phyloP scores from a whole-genome alignment of 2,888 invertebrate species.

The Drosophila cognata region DNA sequence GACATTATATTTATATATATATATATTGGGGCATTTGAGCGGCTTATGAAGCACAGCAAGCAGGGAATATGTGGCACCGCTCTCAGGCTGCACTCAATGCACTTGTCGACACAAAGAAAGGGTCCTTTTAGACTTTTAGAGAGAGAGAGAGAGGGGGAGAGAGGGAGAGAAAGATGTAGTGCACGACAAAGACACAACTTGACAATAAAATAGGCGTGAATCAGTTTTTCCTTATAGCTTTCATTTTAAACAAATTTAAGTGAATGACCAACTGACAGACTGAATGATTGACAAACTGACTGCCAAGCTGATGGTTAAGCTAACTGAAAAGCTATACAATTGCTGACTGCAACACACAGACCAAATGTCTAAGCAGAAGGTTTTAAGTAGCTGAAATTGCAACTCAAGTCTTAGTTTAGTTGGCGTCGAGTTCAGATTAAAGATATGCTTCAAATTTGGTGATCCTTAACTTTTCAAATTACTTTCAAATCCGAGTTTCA shows the following conservation, averaged over 20 bases:
- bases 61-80: slow-evolving; percentile 44
- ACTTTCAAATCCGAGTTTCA: not conserved
- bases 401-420: not conserved
- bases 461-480: not conserved
- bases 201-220: no score
- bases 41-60: slow-evolving; percentile 33
- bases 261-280: not conserved
- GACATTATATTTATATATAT: slow-evolving; percentile 54
- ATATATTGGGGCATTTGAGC: slow-evolving; percentile 55
- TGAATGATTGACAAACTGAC: not conserved
- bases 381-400: not conserved
- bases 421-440: not conserved
- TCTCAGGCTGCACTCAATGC: not conserved
- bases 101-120: not conserved
- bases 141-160: not conserved
- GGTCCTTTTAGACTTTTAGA: not conserved
- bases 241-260: no score
- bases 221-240: no score
- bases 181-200: not conserved
- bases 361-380: not conserved
- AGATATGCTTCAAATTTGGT: no score
- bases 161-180: not conserved
- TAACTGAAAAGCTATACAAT: not conserved
- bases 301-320: not conserved
- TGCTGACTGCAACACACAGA: not conserved